Evolutionary conservation across 2,888 invertebrate species (phyloP), one percentile per base, ranked within the genome.

Genomic region (Drosophila limbata): DNA sequence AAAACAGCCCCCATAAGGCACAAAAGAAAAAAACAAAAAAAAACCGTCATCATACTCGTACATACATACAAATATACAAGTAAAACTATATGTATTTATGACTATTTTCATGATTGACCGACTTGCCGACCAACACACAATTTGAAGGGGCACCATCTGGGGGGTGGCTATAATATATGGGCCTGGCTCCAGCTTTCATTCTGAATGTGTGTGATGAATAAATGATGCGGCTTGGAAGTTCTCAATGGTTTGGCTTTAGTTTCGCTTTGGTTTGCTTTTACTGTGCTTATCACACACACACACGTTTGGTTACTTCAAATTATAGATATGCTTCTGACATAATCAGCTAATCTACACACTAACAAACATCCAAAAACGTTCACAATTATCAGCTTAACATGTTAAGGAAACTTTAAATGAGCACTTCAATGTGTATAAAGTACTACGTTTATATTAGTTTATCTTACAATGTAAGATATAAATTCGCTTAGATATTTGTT

Each of bases 41-140:
- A 47, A 68, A 42, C 50, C 42, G 56, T 73, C 67, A 60, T 52
- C 63, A 63, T 55, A 59, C 51, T 25, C 21, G 5, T 6, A 55
- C 63, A 63, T 40, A 68, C 35, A 56, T 55, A 62, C 51, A 25
- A 11, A 67, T 48, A 66, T 33, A 69, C 52, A 59, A 17, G 44
- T 57, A 25, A 17, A 65, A 56, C 48, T 42, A 31, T 56, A 33
- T 70, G 62, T 74, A 86, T 86, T 84, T 84, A 82, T 82, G 80
- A 69, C 56, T 80, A 82, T 86, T 87, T 87, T 74, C 84, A 84
- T 82, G 87, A 84, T 76, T 84, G 84, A 84, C 84, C 87, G 74
- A 80, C 69, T 73, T 71, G 63, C 60, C 56, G 11, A 45, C 35
- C 56, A 15, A 47, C 68, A 69, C 57, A 63, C 74, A 66, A 59